Percentiles rank a stretch among this genome's conserved stretches.
Conservation (phyloP, 2,113 vertebrate species). For the Apodemus sylvaticus region DNA sequence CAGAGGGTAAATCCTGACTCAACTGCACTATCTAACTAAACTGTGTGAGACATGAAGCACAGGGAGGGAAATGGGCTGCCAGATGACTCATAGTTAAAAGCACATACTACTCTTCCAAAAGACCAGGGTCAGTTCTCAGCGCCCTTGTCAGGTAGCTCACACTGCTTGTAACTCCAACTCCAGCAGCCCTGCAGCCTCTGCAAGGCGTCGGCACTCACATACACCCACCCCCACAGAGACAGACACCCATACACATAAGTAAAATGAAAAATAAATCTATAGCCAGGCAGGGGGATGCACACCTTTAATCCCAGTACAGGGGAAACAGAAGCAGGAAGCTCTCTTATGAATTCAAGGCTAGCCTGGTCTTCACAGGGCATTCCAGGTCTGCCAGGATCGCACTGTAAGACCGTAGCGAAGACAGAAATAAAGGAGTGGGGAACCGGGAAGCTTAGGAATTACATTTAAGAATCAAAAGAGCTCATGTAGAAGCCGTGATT, state of each 20-base stretch:
- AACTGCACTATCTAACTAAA: not conserved
- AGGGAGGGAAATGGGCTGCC: too few relatives aligned
- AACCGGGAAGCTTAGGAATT: not conserved
- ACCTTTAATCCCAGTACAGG: not conserved
- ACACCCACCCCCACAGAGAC: not conserved
- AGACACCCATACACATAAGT: not conserved
- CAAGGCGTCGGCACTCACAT: not conserved
- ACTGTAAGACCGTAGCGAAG: not conserved
- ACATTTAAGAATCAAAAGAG: not conserved
- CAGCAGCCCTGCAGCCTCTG: not conserved
- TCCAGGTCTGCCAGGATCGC: not conserved
- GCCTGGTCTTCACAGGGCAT: not conserved
- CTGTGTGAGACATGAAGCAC: too few relatives aligned
- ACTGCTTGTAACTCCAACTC: not conserved
- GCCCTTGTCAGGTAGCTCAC: not conserved
- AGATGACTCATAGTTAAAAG: not conserved
- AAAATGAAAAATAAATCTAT: not conserved
- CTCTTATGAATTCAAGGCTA: not conserved
- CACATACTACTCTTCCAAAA: not conserved
- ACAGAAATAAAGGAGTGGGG: not conserved
- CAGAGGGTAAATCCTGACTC: not conserved
- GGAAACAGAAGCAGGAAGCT: not conserved
- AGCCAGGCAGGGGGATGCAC: not conserved
- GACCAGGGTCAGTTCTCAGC: not conserved
- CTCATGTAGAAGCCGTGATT: not conserved